Percentiles rank a stretch among this genome's conserved stretches.
Conservation (phyloP, 1,140 invertebrate species). For the Drosophila lowei region DNA sequence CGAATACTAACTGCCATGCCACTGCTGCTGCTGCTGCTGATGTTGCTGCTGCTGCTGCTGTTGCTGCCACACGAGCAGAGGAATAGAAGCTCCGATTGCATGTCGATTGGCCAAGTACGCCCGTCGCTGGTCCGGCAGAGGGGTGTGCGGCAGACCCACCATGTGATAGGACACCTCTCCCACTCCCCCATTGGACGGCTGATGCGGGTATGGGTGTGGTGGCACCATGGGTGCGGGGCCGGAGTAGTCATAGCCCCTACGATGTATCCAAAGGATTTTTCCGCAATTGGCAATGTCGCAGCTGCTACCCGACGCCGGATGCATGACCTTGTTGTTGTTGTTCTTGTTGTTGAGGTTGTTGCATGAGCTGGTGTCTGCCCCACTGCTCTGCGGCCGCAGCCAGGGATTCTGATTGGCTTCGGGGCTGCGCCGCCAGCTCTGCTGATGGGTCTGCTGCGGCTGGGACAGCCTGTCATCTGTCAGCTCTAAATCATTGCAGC, state of each 20-base stretch:
- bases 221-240: constrained; percentile 39
- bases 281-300: constrained; percentile 79
- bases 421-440: constrained; percentile 32
- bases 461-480: constrained; percentile 18
- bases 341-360: constrained; percentile 21
- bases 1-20: constrained; percentile 61
- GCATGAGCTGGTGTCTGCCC: constrained; percentile 19
- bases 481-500: constrained; percentile 63
- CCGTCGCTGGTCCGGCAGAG: constrained; percentile 58
- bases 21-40: constrained; percentile 28
- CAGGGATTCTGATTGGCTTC: constrained; percentile 43
- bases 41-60: constrained; percentile 38
- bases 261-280: constrained; percentile 75
- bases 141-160: constrained; percentile 75
- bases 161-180: constrained; percentile 53
- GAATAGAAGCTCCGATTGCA: constrained; percentile 73
- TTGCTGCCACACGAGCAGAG: constrained; percentile 67
- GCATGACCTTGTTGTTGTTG: constrained; percentile 25
- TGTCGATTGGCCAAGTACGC: constrained; percentile 75
- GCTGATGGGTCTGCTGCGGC: neutral
- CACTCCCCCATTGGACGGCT: constrained; percentile 29
- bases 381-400: constrained; percentile 58
- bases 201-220: constrained; percentile 32
- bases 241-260: constrained; percentile 31
- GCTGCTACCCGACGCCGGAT: constrained; percentile 35